phyloP scores from a whole-genome alignment of 2,113 vertebrate genomes.

The Cacatua alba region DNA sequence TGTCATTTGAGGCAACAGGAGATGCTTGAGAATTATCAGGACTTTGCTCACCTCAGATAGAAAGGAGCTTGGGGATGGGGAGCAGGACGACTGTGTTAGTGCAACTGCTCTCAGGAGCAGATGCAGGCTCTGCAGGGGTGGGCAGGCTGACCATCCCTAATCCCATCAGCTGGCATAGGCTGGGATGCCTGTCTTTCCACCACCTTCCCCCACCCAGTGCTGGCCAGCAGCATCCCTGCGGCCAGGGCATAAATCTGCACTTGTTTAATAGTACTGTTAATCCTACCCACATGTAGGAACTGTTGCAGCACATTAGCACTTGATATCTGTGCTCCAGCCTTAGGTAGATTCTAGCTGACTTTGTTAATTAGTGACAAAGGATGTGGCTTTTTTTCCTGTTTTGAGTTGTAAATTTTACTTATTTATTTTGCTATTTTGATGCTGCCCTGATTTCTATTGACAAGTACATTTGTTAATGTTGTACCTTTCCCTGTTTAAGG shows the following conservation, averaged over 20 bases:
- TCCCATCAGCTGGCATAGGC: slow-evolving; percentile 10
- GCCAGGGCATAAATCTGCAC: background rate
- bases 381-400: background rate
- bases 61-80: background rate
- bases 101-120: slow-evolving; percentile 16
- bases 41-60: background rate
- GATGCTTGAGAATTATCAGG: background rate
- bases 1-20: slow-evolving; percentile 13
- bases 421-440: background rate
- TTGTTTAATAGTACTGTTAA: background rate
- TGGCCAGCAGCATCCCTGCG: background rate
- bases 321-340: background rate
- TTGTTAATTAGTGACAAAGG: background rate
- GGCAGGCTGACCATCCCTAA: slow-evolving; percentile 17
- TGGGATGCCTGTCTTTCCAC: background rate
- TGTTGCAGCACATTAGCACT: background rate
- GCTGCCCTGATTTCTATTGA: slow-evolving; percentile 53
- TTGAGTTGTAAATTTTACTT: background rate
- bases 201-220: background rate
- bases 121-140: slow-evolving; percentile 36
- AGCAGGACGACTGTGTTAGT: background rate
- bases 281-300: background rate
- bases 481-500: slow-evolving; percentile 47
- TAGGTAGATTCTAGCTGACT: background rate
- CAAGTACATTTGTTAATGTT: slow-evolving; percentile 49